Evolutionary conservation across 2,113 vertebrate genomes (phyloP).

Genomic region (Agelaius tricolor): DNA sequence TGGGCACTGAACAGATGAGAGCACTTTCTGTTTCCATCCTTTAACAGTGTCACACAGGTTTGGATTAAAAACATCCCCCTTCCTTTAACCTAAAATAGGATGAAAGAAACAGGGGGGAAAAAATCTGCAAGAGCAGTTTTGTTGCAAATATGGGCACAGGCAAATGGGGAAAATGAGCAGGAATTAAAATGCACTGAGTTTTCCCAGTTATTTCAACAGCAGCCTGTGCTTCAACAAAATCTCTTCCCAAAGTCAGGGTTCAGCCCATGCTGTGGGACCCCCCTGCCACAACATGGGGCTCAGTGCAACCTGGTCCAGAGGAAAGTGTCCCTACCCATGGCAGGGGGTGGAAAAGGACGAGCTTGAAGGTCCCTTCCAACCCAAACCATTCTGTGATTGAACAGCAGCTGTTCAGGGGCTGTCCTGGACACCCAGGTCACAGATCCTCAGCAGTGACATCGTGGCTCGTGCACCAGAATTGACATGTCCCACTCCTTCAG

Average conservation of each 20-base stretch:
- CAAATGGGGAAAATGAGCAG: not conserved
- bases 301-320: not conserved
- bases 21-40: not conserved
- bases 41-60: not conserved
- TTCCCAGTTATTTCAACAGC: not conserved
- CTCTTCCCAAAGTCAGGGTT: not conserved
- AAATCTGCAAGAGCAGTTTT: not conserved
- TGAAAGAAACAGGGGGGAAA: not conserved
- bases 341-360: not conserved
- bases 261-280: not conserved
- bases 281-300: not conserved
- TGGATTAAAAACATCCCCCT: not conserved
- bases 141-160: not conserved
- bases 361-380: not conserved
- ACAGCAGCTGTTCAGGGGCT: not conserved
- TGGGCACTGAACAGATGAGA: not conserved
- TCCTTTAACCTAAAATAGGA: not conserved
- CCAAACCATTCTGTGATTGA: not conserved
- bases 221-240: not conserved
- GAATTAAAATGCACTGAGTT: not conserved
- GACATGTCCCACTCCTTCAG: rapidly evolving
- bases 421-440: not conserved
- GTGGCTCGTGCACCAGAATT: not conserved
- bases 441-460: not conserved
- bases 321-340: not conserved